Evolutionary conservation across 1,140 invertebrate genomes (phyloP), one percentile per base, ranked within the genome.

Genomic region (Lasioglossum baleicum): DNA sequence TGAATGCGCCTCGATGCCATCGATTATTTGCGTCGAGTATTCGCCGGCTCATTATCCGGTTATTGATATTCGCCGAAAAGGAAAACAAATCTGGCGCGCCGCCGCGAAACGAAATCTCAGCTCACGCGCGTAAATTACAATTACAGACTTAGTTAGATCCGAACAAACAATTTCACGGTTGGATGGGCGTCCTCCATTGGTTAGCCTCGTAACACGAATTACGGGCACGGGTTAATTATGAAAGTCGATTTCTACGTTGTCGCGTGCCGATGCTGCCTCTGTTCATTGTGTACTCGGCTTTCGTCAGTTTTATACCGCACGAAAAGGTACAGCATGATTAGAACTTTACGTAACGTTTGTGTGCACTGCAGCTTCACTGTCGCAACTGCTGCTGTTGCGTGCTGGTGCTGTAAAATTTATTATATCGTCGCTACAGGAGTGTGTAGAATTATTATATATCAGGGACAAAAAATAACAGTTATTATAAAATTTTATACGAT

Each of bases 221-320:
- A 53, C 17, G 44, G 53, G 63, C 42, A 44, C 10, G n/a, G 40
- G 75, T 72, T 78, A 72, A 78, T 78, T 78, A 72, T 71, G 44
- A 71, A 78, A 78, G 68, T 64, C 60, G 71, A 72, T 72, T 78
- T 53, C 40, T 2, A 20, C n/a, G 31, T 10, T 53, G 60, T 78
- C 75, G 68, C 60, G 68, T 78, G 75, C 71, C 48, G n/a, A 26
- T 15, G 10, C 51, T 53, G 22, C 26, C 42, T 53, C 20, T 35
- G n/a, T 31, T 53, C 17, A 26, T 13, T n/a, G 8, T 8, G n/a
- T 35, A 13, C 31, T 0, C 13, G 13, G 17, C 10, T 63, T 2
- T 44, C 11, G 56, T 20, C 15, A 20, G 44, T 69, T 22, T 42
- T 48, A 31, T 8, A 31, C 1, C 31, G n/a, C 13, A 7, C 7